Conservation (phyloP, 2,888 invertebrate species). For the Carpatolechia fugitivella region DNA sequence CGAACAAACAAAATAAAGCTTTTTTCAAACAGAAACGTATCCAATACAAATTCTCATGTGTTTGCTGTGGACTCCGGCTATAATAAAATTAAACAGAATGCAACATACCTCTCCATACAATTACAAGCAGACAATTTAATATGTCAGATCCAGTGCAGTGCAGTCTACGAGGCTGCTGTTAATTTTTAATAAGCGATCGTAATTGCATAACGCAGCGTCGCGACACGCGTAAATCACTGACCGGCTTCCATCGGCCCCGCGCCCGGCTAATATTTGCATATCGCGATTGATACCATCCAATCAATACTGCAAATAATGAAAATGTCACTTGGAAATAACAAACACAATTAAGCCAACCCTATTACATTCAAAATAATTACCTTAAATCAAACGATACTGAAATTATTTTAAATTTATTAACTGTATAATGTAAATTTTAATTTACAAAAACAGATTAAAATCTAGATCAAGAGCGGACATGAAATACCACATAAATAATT, state of each 20-base stretch:
- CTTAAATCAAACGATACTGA: slow-evolving; percentile 20
- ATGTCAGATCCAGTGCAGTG: slow-evolving; percentile 18
- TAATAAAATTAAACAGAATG: neutral
- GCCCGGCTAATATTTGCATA: slow-evolving; percentile 75
- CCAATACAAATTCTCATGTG: neutral
- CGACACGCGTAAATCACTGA: slow-evolving; percentile 63
- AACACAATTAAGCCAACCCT: slow-evolving; percentile 41
- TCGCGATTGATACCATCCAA: slow-evolving; percentile 76
- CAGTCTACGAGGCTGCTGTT: slow-evolving; percentile 34
- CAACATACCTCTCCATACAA: neutral
- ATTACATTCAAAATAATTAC: slow-evolving; percentile 39
- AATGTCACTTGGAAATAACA: slow-evolving; percentile 66
- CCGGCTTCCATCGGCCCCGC: slow-evolving; percentile 36
- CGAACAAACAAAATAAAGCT: neutral
- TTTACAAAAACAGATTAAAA: neutral
- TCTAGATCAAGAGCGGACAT: neutral
- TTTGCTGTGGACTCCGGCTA: neutral
- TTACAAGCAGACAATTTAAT: slow-evolving; percentile 10
- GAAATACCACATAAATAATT: neutral
- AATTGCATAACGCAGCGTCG: slow-evolving; percentile 70
- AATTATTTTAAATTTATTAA: slow-evolving; percentile 2
- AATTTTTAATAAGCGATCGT: slow-evolving; percentile 74
- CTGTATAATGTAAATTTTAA: neutral
- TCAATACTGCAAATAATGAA: slow-evolving; percentile 77
- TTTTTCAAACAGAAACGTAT: neutral